A percentile compares a stretch with the other conserved stretches of the same genome.
Conservation (phyloP, 2,113 vertebrate genomes). For the Tachysurus vachellii region DNA sequence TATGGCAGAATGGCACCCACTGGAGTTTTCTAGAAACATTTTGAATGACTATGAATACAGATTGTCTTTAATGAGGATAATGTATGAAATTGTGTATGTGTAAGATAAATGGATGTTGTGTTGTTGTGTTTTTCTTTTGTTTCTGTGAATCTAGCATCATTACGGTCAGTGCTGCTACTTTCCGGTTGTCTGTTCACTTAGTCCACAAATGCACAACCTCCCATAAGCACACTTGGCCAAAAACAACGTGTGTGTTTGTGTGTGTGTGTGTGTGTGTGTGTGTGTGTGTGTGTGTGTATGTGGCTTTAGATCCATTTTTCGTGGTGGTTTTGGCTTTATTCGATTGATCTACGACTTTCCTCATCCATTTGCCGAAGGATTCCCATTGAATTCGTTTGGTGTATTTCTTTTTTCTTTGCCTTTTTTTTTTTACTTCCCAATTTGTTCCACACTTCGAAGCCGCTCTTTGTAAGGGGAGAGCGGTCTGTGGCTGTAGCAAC, state of each 20-base stretch:
- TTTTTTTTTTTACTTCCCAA: slow-evolving; percentile 33
- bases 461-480: slow-evolving; percentile 32
- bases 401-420: neutral
- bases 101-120: neutral
- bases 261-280: neutral
- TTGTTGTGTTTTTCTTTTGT: neutral
- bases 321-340: slow-evolving; percentile 10
- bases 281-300: slow-evolving; percentile 5
- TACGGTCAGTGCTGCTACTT: no score
- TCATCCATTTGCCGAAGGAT: slow-evolving; percentile 42
- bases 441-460: slow-evolving; percentile 44
- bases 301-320: neutral
- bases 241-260: slow-evolving; percentile 4
- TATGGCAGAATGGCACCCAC: neutral
- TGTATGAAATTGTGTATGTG: slow-evolving; percentile 18
- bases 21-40: slow-evolving; percentile 17
- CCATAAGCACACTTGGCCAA: slow-evolving; percentile 1
- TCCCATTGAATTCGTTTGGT: slow-evolving; percentile 23
- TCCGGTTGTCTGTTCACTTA: neutral
- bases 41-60: slow-evolving; percentile 15
- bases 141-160: neutral
- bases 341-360: slow-evolving; percentile 46
- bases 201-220: neutral
- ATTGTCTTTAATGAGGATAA: slow-evolving; percentile 28
- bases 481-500: slow-evolving; percentile 33